A percentile compares a stretch with the other conserved stretches of the same genome.
These are phyloP conservation scores for Blera fallax DNA, from an alignment of 2,888 invertebrate genomes.

Conservation along the genomic window DNA sequence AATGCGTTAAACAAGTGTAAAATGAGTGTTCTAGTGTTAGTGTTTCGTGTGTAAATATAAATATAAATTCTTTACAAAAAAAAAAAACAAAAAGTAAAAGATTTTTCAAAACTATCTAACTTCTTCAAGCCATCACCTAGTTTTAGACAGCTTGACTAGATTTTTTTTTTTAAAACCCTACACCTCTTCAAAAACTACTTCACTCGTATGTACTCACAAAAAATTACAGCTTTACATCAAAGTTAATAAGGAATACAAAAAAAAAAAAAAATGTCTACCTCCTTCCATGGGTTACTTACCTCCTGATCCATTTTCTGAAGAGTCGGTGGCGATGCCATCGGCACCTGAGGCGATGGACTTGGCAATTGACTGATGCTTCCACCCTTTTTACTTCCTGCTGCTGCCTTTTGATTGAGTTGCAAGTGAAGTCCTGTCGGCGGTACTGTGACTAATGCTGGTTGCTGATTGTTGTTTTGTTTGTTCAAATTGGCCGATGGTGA, in stretches of 20 bases:
- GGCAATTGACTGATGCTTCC: constrained; percentile 78
- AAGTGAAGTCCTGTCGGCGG: constrained; percentile 73
- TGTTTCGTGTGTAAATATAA: constrained; percentile 52
- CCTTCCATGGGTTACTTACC: constrained; percentile 80
- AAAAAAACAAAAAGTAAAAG: too few species aligned
- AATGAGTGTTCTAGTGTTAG: constrained; percentile 57
- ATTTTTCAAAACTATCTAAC: not conserved
- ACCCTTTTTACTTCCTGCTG: constrained; percentile 61
- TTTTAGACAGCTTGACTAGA: constrained; percentile 32
- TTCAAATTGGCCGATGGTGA: constrained; percentile 72
- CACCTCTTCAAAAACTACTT: constrained; percentile 57
- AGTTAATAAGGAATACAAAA: constrained; percentile 4
- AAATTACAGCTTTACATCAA: constrained; percentile 60
- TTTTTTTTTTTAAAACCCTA: constrained; percentile 35
- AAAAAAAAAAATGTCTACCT: not conserved
- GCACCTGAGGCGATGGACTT: constrained; percentile 81
- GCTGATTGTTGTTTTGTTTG: constrained; percentile 74
- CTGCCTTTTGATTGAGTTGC: constrained; percentile 74
- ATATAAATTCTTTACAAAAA: constrained; percentile 17
- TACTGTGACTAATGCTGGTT: constrained; percentile 60
- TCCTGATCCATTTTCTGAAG: constrained; percentile 84
- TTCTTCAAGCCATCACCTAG: constrained; percentile 57
- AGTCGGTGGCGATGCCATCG: constrained; percentile 82
- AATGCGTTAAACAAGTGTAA: constrained; percentile 45
- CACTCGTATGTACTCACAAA: constrained; percentile 59